Evolutionary conservation across 1,140 invertebrate genomes (phyloP).

Genomic region (Orussus abietinus): DNA sequence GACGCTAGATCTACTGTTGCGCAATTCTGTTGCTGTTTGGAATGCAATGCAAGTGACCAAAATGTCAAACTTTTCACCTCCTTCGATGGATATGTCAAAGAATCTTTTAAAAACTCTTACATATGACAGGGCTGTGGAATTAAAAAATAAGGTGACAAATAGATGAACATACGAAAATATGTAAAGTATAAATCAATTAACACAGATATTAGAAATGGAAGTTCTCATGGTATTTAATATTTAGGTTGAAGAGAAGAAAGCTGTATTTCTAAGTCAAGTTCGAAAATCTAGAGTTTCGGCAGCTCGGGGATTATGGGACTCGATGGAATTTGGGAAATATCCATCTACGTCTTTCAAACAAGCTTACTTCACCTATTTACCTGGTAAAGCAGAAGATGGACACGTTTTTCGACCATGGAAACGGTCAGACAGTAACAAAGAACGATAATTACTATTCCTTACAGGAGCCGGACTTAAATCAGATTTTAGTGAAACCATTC

Average conservation of each 20-base stretch:
- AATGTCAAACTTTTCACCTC: constrained; percentile 6
- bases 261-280: constrained; percentile 28
- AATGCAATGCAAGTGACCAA: neutral
- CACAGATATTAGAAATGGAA: constrained; percentile 12
- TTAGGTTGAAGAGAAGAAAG: constrained; percentile 29
- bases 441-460: too few species aligned
- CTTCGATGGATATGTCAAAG: constrained; percentile 18
- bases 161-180: too few species aligned
- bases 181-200: constrained; percentile 2
- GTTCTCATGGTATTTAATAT: neutral
- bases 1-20: constrained; percentile 21
- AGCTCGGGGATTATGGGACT: constrained; percentile 28
- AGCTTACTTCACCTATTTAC: constrained; percentile 42
- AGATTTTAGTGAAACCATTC: too few species aligned
- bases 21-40: constrained; percentile 14
- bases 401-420: constrained; percentile 24
- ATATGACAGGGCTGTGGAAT: constrained; percentile 17
- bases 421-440: too few species aligned
- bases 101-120: constrained; percentile 14
- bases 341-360: constrained; percentile 34
- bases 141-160: constrained; percentile 29
- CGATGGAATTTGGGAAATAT: constrained; percentile 37
- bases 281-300: constrained; percentile 28
- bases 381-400: constrained; percentile 32
- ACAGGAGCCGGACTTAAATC: too few species aligned